Conservation (phyloP, 2,797 vertebrate genomes). For the Cossypha caffra region DNA sequence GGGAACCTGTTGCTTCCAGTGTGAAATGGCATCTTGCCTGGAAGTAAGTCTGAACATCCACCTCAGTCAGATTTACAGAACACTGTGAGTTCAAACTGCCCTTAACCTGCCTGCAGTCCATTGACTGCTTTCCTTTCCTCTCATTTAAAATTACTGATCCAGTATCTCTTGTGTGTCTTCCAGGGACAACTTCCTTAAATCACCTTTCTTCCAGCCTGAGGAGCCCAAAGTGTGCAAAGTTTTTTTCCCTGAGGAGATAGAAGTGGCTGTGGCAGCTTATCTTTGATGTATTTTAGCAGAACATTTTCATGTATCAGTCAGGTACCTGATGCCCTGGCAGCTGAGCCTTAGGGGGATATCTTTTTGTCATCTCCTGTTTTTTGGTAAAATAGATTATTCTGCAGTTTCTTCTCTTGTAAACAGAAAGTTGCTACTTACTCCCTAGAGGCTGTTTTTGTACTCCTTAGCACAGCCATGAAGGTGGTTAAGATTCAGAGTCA, state of each 20-base stretch:
- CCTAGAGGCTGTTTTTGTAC: neutral
- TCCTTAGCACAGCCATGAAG: neutral
- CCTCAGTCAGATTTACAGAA: neutral
- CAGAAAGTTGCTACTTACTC: neutral
- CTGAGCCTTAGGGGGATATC: neutral
- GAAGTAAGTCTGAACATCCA: neutral
- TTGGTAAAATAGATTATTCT: neutral
- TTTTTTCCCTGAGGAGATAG: neutral
- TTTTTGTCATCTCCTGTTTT: neutral
- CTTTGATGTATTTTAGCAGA: neutral
- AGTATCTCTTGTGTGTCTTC: neutral
- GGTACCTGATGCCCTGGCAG: neutral
- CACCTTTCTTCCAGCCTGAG: neutral
- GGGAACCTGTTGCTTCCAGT: neutral
- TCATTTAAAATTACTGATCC: neutral
- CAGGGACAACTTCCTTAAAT: neutral
- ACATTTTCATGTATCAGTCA: neutral
- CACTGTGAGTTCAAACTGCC: neutral
- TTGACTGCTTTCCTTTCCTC: neutral
- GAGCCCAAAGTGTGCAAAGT: neutral
- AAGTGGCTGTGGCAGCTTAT: neutral
- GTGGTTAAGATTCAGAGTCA: neutral
- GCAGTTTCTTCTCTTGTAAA: neutral
- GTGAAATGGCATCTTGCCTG: neutral
- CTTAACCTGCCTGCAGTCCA: neutral